Evolutionary conservation across 2,113 vertebrate genomes (phyloP), one percentile per base, ranked within the genome.

Genomic region (Syngnathoides biaculeatus): DNA sequence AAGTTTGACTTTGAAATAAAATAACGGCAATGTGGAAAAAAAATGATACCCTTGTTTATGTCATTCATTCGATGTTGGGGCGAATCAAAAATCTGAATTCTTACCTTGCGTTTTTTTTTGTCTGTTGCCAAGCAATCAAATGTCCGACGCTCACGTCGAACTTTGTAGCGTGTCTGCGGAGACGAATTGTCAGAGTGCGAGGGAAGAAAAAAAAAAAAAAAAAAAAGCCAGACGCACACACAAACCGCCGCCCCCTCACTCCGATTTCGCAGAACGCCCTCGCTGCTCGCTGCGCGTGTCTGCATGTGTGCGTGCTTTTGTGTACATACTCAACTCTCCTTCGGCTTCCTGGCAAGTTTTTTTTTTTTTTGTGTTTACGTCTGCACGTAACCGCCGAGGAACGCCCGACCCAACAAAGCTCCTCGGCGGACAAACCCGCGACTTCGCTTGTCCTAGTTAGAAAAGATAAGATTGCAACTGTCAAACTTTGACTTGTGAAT

Each of bases 101-200:
- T 62, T 43, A 62, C 60, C 60, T 43, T 19, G 2, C 30, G 14
- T 26, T 52, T 20, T 47, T 48, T 60, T 22, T 38, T 35, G 59
- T 42, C 59, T 62, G 40, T 14, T 26, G 22, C 39, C 40, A 5
- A 5, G n/a, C 3, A 24, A 15, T 42, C 12, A 42, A 42, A 40
- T 4, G 38, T 13, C 26, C 55, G 30, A 9, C 55, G 6, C 30
- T 57, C 55, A 57, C 12, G 7, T 26, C 57, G 17, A 35, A 17
- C 30, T 40, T 26, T 62, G 39, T 30, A 47, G 9, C 70, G 68
- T 30, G 38, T 83, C 64, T 61, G 62, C 39, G 58, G 48, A 69
- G 69, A 17, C 6, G 19, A 11, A 55, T 14, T 56, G 13, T 40
- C 39, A 13, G n/a, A 24, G 55, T 0, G 15, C n/a, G n/a, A n/a